Evolutionary conservation across 2,113 vertebrate species (phyloP), one percentile per base, ranked within the genome.

Genomic region (Oncorhynchus tshawytscha): DNA sequence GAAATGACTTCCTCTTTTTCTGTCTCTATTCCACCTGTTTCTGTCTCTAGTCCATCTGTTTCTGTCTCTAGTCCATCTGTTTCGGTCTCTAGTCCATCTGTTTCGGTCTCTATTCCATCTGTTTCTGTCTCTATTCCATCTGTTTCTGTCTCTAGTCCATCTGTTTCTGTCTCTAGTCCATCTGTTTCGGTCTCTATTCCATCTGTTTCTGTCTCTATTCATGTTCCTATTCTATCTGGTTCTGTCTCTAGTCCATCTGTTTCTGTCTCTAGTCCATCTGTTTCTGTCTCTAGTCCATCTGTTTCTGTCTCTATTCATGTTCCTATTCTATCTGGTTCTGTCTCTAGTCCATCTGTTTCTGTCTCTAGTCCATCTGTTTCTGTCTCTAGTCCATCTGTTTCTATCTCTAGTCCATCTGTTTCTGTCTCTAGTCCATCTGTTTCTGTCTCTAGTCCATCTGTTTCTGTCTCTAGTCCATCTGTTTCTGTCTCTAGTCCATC

Each of bases 301-400:
- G 31, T 31, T 31, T 34, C 31, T 34, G 31, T 34, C 31, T 78
- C 62, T 51, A 25, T 25, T 25, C 25, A 25, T 25, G 25, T 25
- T 25, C 25, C 25, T 24, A 31, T 68, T 76, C 79, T 79, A 78
- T 81, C 76, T 81, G 81, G 73, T 81, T 84, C 73, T 76, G 31
- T 68, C 20, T 70, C 29, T 34, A 34, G 0, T 66, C 60, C 67
- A 65, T 45, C 45, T 34, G 18, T 45, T n/a, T 4, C 71, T 68
- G 12, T 34, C 34, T 34, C 6, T 34, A 34, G 0, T 34, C 34
- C 34, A 7, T 34, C 6, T 34, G 6, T 34, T 34, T 34, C 5
- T 34, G 34, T 34, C 34, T 78, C 68, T 51, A 31, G 69, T 76
- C 79, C 79, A 74, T 79, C 76, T 81, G 81, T 76, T 81, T 84